Conservation (phyloP, 2,888 invertebrate genomes). For the Blastobasis lacticolella region DNA sequence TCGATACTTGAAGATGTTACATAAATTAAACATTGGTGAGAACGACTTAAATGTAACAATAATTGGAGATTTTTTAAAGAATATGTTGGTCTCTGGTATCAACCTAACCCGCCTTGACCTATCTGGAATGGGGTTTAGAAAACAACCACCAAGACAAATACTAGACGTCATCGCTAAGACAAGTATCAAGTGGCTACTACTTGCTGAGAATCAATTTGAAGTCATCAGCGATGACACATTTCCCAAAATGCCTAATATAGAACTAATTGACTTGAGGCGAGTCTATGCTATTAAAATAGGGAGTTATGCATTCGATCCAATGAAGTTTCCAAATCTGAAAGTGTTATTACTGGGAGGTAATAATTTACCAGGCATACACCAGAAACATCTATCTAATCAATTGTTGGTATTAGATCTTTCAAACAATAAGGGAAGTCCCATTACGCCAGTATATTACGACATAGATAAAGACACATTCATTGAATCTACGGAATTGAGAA, state of each 20-base stretch:
- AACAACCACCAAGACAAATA: conserved; percentile 56
- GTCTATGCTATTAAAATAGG: conserved; percentile 63
- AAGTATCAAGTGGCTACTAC: conserved; percentile 56
- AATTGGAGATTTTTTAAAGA: conserved; percentile 52
- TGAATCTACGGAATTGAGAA: conserved; percentile 56
- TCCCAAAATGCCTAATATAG: conserved; percentile 70
- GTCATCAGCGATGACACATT: conserved; percentile 63
- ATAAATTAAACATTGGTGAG: conserved; percentile 63
- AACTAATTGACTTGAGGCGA: conserved; percentile 70
- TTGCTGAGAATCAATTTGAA: conserved; percentile 74
- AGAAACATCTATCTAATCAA: conserved; percentile 59
- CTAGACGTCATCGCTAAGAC: conserved; percentile 66
- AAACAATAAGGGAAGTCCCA: conserved; percentile 55
- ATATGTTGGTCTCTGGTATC: conserved; percentile 42
- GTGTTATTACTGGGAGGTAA: conserved; percentile 68
- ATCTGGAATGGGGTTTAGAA: conserved; percentile 69
- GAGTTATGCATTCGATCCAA: conserved; percentile 55
- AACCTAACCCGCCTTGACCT: conserved; percentile 62
- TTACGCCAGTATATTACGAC: conserved; percentile 63
- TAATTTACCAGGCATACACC: conserved; percentile 66
- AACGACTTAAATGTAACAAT: conserved; percentile 63
- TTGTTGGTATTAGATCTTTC: conserved; percentile 68
- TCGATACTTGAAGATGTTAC: conserved; percentile 53
- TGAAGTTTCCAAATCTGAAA: conserved; percentile 65
- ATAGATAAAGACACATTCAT: conserved; percentile 64